Conservation (phyloP, 2,113 vertebrate species). For the Chaenogobius annularis region DNA sequence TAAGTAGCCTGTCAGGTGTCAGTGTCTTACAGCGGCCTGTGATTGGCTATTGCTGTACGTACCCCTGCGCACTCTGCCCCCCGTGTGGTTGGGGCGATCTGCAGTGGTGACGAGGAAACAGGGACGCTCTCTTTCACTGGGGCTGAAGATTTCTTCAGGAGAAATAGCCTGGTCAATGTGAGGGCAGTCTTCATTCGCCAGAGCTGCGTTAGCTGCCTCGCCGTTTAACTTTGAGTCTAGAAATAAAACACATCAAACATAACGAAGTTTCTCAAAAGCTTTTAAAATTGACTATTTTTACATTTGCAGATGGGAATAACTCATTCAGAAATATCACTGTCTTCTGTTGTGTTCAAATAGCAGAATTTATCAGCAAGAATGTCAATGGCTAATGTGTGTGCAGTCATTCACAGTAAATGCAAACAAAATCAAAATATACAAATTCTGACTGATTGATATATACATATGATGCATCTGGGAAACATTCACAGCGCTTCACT, state of each 20-base stretch:
- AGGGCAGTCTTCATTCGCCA: conserved; percentile 98
- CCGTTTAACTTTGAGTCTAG: conserved; percentile 98
- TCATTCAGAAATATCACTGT: conserved; percentile 3
- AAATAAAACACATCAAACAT: conserved; percentile 21
- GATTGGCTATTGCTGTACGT: conserved; percentile 85
- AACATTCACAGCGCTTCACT: too few species aligned
- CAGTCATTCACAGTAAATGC: too few species aligned
- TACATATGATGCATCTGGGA: too few species aligned
- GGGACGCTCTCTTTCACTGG: conserved; percentile 93
- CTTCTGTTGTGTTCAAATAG: conserved; percentile 1
- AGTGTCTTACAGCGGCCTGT: conserved; percentile 71
- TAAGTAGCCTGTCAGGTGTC: conserved; percentile 61
- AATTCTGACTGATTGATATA: too few species aligned
- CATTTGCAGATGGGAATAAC: conserved; percentile 10
- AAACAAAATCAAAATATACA: too few species aligned
- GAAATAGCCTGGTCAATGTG: conserved; percentile 99
- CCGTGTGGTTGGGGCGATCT: conserved; percentile 92
- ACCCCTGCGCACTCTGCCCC: conserved; percentile 99
- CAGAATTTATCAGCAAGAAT: too few species aligned
- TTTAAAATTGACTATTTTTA: conserved; percentile 1
- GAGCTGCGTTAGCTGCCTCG: conserved; percentile 94
- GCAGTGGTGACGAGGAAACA: conserved; percentile 98
- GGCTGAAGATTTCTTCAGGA: conserved; percentile 96
- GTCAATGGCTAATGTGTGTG: too few species aligned
- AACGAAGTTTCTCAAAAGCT: conserved; percentile 20